phyloP scores from a whole-genome alignment of 2,888 invertebrate genomes.

The Laothoe populi region DNA sequence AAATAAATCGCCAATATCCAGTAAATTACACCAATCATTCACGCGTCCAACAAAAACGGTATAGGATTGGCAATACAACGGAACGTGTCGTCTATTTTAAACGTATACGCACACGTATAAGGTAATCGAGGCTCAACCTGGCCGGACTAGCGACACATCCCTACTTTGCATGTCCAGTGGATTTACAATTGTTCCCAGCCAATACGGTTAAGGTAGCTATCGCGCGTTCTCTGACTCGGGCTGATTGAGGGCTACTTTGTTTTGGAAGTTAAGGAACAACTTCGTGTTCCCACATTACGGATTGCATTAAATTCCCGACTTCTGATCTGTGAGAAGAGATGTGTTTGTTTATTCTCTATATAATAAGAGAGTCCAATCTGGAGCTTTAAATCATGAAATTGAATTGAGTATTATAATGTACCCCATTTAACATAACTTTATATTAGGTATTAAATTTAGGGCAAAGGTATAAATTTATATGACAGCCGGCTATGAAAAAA shows the following conservation, averaged over 20 bases:
- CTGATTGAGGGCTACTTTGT: conserved; percentile 22
- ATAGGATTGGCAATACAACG: conserved; percentile 23
- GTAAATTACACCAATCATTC: conserved; percentile 24
- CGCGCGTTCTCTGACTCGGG: conserved; percentile 8
- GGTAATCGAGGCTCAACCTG: conserved; percentile 55
- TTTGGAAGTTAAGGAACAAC: not conserved
- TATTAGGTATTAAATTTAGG: too few relatives aligned
- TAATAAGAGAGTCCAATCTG: not conserved
- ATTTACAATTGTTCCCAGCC: conserved; percentile 59
- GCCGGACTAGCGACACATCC: conserved; percentile 43
- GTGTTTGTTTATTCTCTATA: conserved; percentile 3
- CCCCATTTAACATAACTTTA: too few relatives aligned
- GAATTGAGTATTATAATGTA: too few relatives aligned
- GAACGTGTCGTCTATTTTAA: conserved; percentile 20
- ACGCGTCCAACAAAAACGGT: conserved; percentile 26
- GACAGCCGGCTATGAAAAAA: too few relatives aligned
- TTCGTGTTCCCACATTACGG: conserved; percentile 20
- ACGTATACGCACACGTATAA: conserved; percentile 28
- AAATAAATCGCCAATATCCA: conserved; percentile 4
- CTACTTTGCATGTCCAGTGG: conserved; percentile 66
- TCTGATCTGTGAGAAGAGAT: too few relatives aligned
- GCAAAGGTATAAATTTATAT: too few relatives aligned
- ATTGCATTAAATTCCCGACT: conserved; percentile 12
- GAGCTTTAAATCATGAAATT: not conserved
- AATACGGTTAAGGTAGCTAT: conserved; percentile 19